Evolutionary conservation across 2,888 invertebrate genomes (phyloP), one percentile per base, ranked within the genome.

Genomic region (Adineta ricciae): DNA sequence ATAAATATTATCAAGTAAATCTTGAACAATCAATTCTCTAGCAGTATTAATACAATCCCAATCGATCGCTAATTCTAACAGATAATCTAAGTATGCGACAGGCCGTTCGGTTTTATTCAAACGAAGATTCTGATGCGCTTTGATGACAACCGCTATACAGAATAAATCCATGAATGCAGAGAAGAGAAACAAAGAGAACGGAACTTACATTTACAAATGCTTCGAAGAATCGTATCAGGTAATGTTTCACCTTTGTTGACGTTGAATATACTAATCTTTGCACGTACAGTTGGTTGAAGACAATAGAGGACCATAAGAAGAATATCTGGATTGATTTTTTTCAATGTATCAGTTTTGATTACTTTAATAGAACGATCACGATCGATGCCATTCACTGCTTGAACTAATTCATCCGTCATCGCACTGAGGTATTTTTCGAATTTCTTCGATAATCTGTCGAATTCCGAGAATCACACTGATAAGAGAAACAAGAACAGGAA

Each of bases 1-100:
- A 19, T 38, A 73, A 38, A 73, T 38, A 73, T 73, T 38, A 73
- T 38, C 38, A 3, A 73, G 73, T 36, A 38, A 73, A 38, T 73
- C 36, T 73, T 73, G 73, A 36, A 73, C 38, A 73, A 73, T 73
- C 73, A 16, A 73, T 73, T 73, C 73, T 73, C 24, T 73, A 19
- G 73, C 73, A 21, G 38, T 38, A 19, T 73, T 38, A 2, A 73
- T 73, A 73, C 73, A 73, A 73, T 73, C 24, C 73, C 73, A 73
- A 73, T 73, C 73, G 2, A 73, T 19, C 8, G 73, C 73, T 24
- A 73, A 73, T 73, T 36, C 73, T 5, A 73, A 21, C 38, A 73
- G 21, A 38, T 73, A 24, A 38, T 73, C 36, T 1, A 19, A 24
- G 8, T 73, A 11, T 56, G 56, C 1, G 21, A 38, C 38, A 38